phyloP scores from a whole-genome alignment of 2,797 vertebrate genomes.

The Monodelphis domestica region DNA sequence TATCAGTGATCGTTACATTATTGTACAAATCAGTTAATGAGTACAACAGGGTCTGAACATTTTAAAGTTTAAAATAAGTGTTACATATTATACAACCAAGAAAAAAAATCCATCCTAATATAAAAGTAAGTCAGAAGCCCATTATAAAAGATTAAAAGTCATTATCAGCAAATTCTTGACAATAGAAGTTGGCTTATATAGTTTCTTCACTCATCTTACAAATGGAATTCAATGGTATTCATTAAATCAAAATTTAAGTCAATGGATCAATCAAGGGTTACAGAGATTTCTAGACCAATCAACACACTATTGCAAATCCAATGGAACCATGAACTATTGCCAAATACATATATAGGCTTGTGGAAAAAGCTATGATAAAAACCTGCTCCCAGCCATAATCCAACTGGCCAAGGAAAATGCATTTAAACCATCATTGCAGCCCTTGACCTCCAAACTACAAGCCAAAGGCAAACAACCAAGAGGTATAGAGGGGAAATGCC shows the following conservation, averaged over 20 bases:
- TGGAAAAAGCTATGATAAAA: background rate
- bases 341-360: background rate
- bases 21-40: background rate
- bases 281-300: background rate
- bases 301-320: background rate
- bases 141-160: background rate
- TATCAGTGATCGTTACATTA: background rate
- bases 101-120: background rate
- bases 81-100: background rate
- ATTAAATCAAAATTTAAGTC: background rate
- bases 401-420: background rate
- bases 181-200: background rate
- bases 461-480: background rate
- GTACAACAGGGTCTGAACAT: background rate
- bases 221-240: background rate
- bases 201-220: background rate
- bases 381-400: background rate
- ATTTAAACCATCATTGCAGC: background rate
- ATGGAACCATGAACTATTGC: background rate
- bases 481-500: accelerated
- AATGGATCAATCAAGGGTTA: background rate
- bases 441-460: background rate
- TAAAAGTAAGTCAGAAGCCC: background rate
- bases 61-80: background rate
- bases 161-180: background rate